Conservation (phyloP, 2,797 vertebrate species). For the Pseudochirops cupreus region DNA sequence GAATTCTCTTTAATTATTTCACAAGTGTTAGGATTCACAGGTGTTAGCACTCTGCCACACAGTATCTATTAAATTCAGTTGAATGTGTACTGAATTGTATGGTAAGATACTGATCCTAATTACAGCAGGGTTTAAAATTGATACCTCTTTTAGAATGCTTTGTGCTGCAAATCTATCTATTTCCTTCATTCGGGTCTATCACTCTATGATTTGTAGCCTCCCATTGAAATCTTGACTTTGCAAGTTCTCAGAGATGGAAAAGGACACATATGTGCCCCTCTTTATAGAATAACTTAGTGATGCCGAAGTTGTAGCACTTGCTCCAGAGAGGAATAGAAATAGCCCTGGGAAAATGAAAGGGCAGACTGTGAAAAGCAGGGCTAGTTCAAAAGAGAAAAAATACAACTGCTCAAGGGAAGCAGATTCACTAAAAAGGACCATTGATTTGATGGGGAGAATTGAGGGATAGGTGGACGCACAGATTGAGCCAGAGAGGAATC, state of each 20-base stretch:
- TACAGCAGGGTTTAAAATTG: background rate
- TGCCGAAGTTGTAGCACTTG: background rate
- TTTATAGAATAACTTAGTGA: background rate
- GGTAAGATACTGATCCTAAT: background rate
- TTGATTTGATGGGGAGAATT: background rate
- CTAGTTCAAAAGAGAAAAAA: background rate
- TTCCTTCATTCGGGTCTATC: background rate
- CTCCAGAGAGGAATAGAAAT: background rate
- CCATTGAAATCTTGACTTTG: background rate
- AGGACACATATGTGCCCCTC: background rate
- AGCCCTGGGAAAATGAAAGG: background rate
- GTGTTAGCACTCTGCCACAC: background rate
- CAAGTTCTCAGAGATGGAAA: background rate
- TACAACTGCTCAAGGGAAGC: background rate
- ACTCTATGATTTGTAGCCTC: slow-evolving; percentile 23
- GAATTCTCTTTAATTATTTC: background rate
- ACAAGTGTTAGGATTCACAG: background rate
- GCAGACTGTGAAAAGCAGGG: background rate
- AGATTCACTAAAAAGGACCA: background rate
- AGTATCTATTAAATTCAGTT: background rate
- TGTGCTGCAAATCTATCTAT: background rate
- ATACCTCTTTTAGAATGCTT: background rate
- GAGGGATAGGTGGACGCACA: background rate
- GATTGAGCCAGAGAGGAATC: background rate
- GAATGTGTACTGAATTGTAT: background rate